Percentiles rank a stretch among this genome's conserved stretches.
phyloP scores from a whole-genome alignment of 2,888 invertebrate species.

The Pimpla rufipes region DNA sequence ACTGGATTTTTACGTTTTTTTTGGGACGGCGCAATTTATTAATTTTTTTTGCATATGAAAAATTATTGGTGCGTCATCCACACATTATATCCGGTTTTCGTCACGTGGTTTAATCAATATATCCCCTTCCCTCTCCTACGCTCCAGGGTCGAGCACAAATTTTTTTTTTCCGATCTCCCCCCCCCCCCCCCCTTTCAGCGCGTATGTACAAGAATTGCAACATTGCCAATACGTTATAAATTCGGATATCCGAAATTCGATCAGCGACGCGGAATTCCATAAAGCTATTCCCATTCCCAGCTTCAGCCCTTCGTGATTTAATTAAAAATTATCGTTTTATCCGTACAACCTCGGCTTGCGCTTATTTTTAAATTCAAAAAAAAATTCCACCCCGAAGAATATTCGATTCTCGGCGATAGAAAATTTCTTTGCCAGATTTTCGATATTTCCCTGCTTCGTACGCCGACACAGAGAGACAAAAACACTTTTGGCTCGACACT shows the following conservation, averaged over 20 bases:
- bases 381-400: neutral
- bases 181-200: neutral
- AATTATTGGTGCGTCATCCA: neutral
- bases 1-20: no score
- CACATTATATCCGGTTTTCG: neutral
- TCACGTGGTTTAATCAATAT: neutral
- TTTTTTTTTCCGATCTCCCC: neutral
- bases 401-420: conserved; percentile 5
- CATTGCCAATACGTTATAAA: conserved; percentile 6
- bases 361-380: no score
- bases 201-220: conserved; percentile 4
- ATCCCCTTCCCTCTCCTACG: neutral
- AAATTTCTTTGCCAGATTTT: conserved; percentile 21
- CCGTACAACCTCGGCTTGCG: neutral
- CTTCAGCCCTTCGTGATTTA: conserved; percentile 18
- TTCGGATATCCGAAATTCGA: conserved; percentile 28
- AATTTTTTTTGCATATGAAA: no score
- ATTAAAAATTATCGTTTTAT: conserved; percentile 21
- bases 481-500: conserved; percentile 1
- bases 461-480: neutral
- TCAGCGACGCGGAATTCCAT: conserved; percentile 27
- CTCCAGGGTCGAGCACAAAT: neutral
- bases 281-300: conserved; percentile 2
- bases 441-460: conserved; percentile 18
- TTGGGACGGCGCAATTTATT: no score